Base-by-base conservation (phyloP, 1,140 invertebrate genomes). In the Marisa cornuarietis region DNA sequence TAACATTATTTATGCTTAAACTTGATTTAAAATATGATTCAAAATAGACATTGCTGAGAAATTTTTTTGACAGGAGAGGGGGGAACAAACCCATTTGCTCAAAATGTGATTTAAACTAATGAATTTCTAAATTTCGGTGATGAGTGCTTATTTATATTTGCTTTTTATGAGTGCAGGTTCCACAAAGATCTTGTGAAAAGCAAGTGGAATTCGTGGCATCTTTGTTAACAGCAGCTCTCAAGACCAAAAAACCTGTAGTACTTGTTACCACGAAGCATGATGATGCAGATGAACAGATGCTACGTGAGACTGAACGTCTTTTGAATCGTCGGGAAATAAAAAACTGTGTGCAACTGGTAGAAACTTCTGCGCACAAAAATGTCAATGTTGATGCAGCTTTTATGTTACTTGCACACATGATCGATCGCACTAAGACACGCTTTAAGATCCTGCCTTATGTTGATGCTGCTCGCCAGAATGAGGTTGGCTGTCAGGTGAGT, bases 251-350 rank as follows among this genome's bases (percentile, higher is more conserved):
- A 89, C 98, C 98, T 0, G 93, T 99, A 51, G 95, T 99, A 7
- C 90, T 99, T 82, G 97, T 96, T 1, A 98, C 98, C 6, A 98
- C 98, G 6, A 99, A 99, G 92, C 97, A 97, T 90, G 98, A 99
- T 89, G 96, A 98, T 89, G 95, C 95, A 0, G 95, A 95, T 90
- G 96, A 97, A 85, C 92, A 94, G 68, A 97, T 95, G 82, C 93
- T 98, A 0, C 94, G 95, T 71, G 97, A 99, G 91, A 96, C 95
- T 0, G 96, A 98, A 87, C 95, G 95, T 87, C 92, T 99, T 68
- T 93, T 97, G 1, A 94, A 95, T 87, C 93, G 96, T 51, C 98
- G 98, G 90, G 97, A 99, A 90, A 98, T 97, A 88, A 97, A 97
- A 89, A 94, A 94, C 42, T 90, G 93, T 82, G 96, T 99, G 84